Evolutionary conservation across 2,888 invertebrate genomes (phyloP).

Genomic region (Tubulanus polymorphus): DNA sequence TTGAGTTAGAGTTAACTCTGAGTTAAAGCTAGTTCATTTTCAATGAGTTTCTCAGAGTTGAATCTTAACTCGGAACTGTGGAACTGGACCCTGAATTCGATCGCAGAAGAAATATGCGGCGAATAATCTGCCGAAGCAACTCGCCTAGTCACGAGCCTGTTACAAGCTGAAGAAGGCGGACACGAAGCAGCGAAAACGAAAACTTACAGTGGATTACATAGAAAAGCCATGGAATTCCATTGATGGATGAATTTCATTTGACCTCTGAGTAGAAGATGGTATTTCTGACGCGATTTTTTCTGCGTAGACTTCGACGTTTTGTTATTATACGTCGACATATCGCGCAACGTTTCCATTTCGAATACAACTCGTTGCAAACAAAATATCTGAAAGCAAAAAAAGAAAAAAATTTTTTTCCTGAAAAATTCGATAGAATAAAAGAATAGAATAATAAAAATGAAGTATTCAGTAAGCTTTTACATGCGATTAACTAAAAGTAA

Average conservation of each 20-base stretch:
- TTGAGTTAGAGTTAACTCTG: too few species aligned
- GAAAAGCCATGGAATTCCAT: slow-evolving; percentile 74
- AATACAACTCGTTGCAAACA: slow-evolving; percentile 80
- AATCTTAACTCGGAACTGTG: too few species aligned
- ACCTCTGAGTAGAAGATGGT: slow-evolving; percentile 64
- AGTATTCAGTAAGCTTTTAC: too few species aligned
- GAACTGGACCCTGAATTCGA: neutral
- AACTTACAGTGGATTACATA: slow-evolving; percentile 85
- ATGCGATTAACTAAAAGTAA: too few species aligned
- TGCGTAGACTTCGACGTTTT: neutral
- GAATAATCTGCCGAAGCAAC: too few species aligned
- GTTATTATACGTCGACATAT: slow-evolving; percentile 49
- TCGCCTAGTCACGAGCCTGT: too few species aligned
- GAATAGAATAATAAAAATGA: too few species aligned
- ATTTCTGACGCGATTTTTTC: neutral
- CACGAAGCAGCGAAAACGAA: neutral
- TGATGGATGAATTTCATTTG: slow-evolving; percentile 80
- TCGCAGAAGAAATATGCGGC: too few species aligned
- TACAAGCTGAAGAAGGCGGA: too few species aligned
- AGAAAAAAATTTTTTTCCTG: neutral
- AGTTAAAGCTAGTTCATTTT: too few species aligned
- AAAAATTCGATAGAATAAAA: neutral
- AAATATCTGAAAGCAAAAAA: slow-evolving; percentile 60
- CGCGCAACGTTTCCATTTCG: slow-evolving; percentile 67
- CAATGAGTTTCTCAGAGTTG: too few species aligned